Evolutionary conservation across 2,797 vertebrate genomes (phyloP), one percentile per base, ranked within the genome.

Genomic region (Aplochiton taeniatus): DNA sequence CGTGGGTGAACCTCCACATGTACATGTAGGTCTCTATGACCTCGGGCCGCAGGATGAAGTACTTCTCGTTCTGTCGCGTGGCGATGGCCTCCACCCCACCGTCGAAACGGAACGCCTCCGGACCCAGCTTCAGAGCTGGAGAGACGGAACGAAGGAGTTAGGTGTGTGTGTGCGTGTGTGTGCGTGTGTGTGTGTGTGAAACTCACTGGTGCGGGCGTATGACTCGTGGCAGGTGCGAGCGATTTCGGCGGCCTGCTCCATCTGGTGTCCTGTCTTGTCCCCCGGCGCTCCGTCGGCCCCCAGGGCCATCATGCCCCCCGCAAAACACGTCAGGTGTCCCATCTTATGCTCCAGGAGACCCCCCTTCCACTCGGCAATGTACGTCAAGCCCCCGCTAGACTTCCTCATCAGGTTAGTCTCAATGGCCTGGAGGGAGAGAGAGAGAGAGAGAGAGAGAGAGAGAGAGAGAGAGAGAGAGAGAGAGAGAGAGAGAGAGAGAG

Each of bases 1-100:
- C 97, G 0, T 98, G 97, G 47, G 96, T 98, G 79, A 98, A 93
- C 77, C 96, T 91, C 97, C 97, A 99, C 96, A 99, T 95, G 85
- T 99, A 99, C 96, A 98, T 95, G 89, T 98, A 97, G 2, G 97
- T 98, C 90, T 99, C 97, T 20, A 99, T 93, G 63, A 99, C 97
- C 81, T 99, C 97, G 0, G 97, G 97, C 1, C 97, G 91, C 13
- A 99, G 91, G 85, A 99, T 99, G 88, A 96, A 99, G 81, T 98
- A 99, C 68, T 98, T 99, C 82, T 99, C 97, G 44, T 98, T 99
- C 82, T 99, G 97, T 41, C 97, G 94, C 0, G 96, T 98, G 67
- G 97, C 97, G 80, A 99, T 98, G 77, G 97, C 97, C 83, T 99
- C 96, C 20, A 98, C 97, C 0, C 97, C 97, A 0, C 97, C 97